A percentile compares a stretch with the other conserved stretches of the same genome.
These are phyloP conservation scores for Hippocampus zosterae DNA, from an alignment of 2,113 vertebrate species.

Conservation along the genomic window DNA sequence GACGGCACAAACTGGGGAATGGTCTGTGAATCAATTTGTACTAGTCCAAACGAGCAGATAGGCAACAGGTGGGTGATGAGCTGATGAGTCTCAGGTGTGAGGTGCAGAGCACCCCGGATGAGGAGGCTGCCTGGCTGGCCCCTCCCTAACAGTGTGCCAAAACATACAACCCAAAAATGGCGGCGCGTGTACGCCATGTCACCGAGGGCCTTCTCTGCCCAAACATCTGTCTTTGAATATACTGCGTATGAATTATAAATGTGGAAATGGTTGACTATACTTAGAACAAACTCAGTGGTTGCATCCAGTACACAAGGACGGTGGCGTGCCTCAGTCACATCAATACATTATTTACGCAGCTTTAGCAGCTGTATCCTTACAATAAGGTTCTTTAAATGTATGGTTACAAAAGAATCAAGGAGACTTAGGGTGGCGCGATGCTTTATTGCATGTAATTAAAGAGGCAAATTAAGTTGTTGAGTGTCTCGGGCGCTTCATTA, in stretches of 20 bases:
- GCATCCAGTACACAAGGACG: neutral
- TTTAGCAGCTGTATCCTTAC: neutral
- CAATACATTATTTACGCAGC: neutral
- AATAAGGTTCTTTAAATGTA: conserved; percentile 5
- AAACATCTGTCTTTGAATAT: neutral
- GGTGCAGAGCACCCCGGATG: too few species aligned
- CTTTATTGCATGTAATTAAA: conserved; percentile 2
- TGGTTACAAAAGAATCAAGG: neutral
- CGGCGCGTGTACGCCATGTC: neutral
- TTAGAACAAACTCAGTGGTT: neutral
- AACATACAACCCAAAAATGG: neutral
- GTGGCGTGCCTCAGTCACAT: neutral
- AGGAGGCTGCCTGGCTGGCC: too few species aligned
- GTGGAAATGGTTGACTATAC: neutral
- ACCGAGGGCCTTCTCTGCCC: neutral
- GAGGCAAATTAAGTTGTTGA: neutral
- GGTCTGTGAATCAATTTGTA: too few species aligned
- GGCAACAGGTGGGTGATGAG: too few species aligned
- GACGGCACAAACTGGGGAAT: too few species aligned
- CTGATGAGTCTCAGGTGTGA: too few species aligned
- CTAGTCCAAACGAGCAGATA: too few species aligned
- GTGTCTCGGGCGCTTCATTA: neutral
- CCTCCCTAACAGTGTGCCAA: too few species aligned
- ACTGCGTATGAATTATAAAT: neutral
- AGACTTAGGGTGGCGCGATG: neutral